These are phyloP conservation scores for Ganaspis sp. DNA, from an alignment of 1,140 invertebrate species.

Conservation along the genomic window DNA sequence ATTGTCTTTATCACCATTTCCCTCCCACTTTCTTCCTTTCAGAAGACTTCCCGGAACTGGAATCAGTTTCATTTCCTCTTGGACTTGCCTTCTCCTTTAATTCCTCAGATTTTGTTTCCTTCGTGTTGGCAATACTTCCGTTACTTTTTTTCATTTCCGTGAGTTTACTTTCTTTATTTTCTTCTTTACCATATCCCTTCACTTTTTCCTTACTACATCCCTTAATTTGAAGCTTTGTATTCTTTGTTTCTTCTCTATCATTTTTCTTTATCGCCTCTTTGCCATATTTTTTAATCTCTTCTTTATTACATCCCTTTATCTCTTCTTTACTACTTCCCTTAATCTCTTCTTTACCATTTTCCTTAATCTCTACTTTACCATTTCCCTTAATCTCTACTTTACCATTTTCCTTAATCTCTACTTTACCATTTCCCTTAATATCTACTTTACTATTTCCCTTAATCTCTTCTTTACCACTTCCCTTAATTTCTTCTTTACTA, in stretches of 20 bases:
- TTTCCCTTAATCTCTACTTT: background rate
- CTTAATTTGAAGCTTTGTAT: too few species aligned
- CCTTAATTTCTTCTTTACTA: too few species aligned
- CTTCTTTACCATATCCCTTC: too few species aligned
- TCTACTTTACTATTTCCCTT: background rate
- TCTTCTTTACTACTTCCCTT: background rate
- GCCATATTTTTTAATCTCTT: background rate
- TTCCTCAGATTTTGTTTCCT: constrained; percentile 22
- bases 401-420: background rate
- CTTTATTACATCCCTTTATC: background rate
- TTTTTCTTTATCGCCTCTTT: background rate
- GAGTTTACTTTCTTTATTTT: too few species aligned
- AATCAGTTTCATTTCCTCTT: constrained; percentile 8
- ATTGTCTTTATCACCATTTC: background rate
- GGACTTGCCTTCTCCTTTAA: constrained; percentile 35
- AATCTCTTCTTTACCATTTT: background rate
- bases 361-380: background rate
- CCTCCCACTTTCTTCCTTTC: background rate
- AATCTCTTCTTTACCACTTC: background rate
- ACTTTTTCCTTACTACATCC: too few species aligned
- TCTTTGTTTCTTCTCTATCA: background rate
- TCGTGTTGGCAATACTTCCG: background rate
- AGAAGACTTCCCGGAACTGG: constrained; percentile 1
- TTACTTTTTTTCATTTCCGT: background rate
- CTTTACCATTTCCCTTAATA: background rate